Evolutionary conservation across 2,113 vertebrate species (phyloP), one percentile per base, ranked within the genome.

Genomic region (Silurus asotus): DNA sequence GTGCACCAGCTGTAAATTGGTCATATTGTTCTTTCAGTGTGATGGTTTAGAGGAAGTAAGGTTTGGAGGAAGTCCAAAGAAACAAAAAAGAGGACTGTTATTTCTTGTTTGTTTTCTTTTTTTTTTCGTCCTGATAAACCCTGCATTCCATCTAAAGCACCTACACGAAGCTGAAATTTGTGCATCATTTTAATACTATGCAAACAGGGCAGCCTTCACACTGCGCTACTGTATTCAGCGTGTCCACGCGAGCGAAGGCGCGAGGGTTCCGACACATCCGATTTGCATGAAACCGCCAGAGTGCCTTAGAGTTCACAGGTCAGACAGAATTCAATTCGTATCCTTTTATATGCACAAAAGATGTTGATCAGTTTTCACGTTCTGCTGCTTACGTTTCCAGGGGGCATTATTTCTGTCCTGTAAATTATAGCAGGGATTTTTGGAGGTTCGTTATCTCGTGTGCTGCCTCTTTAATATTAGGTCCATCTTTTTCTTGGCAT

Each of bases 131-230:
- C 81, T 87, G 81, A 87, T 82, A 83, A 86, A 87, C 90, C 86
- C 37, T 74, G 25, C 19, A 49, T 49, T 84, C 84, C 81, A 64
- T 90, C 67, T 88, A 70, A 53, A 87, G 75, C 85, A 81, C 72
- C 85, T 56, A 9, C 61, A 89, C 78, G 84, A 82, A 81, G 89
- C 82, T 82, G 85, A 92, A 91, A 89, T 86, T 87, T 87, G 78
- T 84, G 62, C 90, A 89, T 90, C 90, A 92, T 91, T 92, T 90
- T 90, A 92, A 84, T 88, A 91, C 87, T 88, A 20, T 78, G 92
- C 87, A 88, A 81, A 82, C 59, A 76, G 55, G 5, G 14, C 70
- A 53, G 51, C 55, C 9, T 79, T 88, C 69, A 58, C 55, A n/a
- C 25, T 86, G 45, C 45, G 23, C 9, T 4, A 15, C 77, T 70